Evolutionary conservation across 2,888 invertebrate species (phyloP), one percentile per base, ranked within the genome.

Genomic region (Oligia latruncula): DNA sequence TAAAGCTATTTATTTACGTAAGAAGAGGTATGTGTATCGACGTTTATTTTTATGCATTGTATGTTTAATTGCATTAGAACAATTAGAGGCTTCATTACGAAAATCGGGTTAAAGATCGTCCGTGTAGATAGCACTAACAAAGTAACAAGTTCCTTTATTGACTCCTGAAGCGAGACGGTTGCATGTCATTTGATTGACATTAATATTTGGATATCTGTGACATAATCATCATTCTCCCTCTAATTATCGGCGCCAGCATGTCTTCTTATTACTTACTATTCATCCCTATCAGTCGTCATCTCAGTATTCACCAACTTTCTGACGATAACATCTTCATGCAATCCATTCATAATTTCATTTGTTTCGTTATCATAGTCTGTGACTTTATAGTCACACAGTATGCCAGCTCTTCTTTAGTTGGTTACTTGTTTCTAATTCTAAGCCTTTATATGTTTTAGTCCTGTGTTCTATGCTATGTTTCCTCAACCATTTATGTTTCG

Each of bases 401-500:
- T 65, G 6, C 23, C 0, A 20, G 20, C 23, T 40, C 23, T 65
- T 65, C 20, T 40, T 40, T 20, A 70, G 23, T 23, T 35, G 23
- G 2, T 15, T 40, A n/a, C 49, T 70, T n/a, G 68, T 40, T 68
- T 52, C 52, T 67, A 67, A 66, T 66, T 66, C 66, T 23, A 74
- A 49, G 0, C 9, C n/a, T n/a, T 20, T n/a, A 52, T n/a, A 29
- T 70, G 4, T 0, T 60, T n/a, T 60, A 60, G 4, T 29, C 11
- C 15, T 2, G 6, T 71, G 71, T 71, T 46, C 2, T 3, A 0
- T 13, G 43, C 52, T 43, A 60, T 78, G 83, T 82, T 64, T 60
- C 43, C 43, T 70, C 9, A 55, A 70, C 68, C 83, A 78, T 82
- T 73, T 73, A 83, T 82, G 82, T 82, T 83, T 20, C 55, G 62